A percentile compares a stretch with the other conserved stretches of the same genome.
phyloP scores from a whole-genome alignment of 2,113 vertebrate species.

The Dendrocopos noguchii region DNA sequence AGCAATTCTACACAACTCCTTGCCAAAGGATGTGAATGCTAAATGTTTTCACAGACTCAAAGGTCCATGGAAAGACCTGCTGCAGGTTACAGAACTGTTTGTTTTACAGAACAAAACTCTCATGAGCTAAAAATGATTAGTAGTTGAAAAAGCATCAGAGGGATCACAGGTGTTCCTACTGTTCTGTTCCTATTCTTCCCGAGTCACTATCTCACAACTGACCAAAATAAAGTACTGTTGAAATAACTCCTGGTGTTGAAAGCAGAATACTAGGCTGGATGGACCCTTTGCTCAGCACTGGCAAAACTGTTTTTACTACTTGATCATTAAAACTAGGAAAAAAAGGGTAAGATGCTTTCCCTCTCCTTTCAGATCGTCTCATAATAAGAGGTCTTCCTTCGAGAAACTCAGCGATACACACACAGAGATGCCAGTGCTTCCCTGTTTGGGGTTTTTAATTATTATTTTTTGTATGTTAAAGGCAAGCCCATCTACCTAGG shows the following conservation, averaged over 20 bases:
- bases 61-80: not conserved
- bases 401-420: not conserved
- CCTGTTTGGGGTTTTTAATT: not conserved
- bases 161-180: not conserved
- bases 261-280: not conserved
- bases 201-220: not conserved
- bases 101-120: not conserved
- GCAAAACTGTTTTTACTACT: not conserved
- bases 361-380: not conserved
- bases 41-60: not conserved
- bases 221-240: not conserved
- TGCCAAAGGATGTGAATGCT: not conserved
- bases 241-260: not conserved
- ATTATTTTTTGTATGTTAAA: not conserved
- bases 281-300: not conserved
- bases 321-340: not conserved
- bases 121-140: not conserved
- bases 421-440: not conserved
- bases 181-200: not conserved
- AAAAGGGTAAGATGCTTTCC: not conserved
- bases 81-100: not conserved
- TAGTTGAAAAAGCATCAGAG: not conserved
- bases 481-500: not conserved
- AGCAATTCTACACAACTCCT: not conserved
- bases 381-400: not conserved